These are phyloP conservation scores for Pherbina coryleti DNA, from an alignment of 2,888 invertebrate species.

Conservation along the genomic window DNA sequence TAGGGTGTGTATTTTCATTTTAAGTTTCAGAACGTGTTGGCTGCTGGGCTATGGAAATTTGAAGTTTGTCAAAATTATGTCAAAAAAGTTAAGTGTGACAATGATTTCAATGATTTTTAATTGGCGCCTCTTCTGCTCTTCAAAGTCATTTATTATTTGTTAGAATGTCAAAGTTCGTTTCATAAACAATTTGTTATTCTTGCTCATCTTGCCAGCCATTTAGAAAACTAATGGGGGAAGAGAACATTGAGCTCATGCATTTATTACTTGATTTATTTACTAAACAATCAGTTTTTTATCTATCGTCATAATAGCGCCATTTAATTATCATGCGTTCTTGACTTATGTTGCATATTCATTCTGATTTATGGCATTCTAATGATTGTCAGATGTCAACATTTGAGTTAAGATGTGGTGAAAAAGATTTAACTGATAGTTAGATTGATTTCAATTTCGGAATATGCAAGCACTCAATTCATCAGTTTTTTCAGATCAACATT, in stretches of 20 bases:
- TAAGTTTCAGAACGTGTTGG: no score
- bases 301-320: background rate
- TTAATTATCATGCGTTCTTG: background rate
- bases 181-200: background rate
- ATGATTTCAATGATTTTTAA: constrained; percentile 2
- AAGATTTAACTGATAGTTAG: background rate
- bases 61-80: no score
- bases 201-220: background rate
- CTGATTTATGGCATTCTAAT: constrained; percentile 17
- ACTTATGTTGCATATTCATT: constrained; percentile 4
- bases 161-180: constrained; percentile 6
- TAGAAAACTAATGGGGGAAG: background rate
- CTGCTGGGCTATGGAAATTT: no score
- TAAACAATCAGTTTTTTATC: background rate
- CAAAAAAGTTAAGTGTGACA: no score
- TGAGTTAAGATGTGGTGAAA: background rate
- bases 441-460: background rate
- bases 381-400: background rate
- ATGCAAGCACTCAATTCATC: no score
- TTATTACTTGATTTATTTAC: background rate
- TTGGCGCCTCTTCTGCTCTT: background rate
- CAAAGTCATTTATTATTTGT: background rate
- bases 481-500: no score
- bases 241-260: background rate
- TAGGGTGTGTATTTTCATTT: no score